Base-by-base conservation (phyloP, 2,888 invertebrate species). In the Drosophila tripunctata region DNA sequence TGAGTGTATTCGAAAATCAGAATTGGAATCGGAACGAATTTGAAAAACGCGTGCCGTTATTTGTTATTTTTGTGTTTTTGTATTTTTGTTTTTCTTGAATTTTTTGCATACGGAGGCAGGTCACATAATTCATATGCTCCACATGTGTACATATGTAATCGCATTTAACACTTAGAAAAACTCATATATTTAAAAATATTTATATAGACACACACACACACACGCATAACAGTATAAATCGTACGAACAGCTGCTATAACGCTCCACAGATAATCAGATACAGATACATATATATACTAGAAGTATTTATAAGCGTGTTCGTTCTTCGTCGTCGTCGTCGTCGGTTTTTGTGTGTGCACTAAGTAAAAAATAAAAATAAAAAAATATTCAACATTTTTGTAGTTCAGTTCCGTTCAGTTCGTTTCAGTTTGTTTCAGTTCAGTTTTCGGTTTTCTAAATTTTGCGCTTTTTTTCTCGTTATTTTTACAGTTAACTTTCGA, bases 251-350 rank as follows among this genome's bases (percentile, higher is more conserved):
- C 72, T 70, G 73, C 73, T 73, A 66, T 66, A 74, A 44, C 41
- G 75, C 71, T 82, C 82, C 82, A 85, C 75, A 81, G 77, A 81
- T 77, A 81, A 81, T 85, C 85, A 85, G 79, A 81, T 81, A 85
- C 81, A 82, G 72, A 84, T 80, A 76, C 41, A 72, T 75, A 72
- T 68, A 67, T 73, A 67, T 67, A 70, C 71, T 75, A 81, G 81
- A 84, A 84, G 76, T 82, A 84, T 85, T 82, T 81, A 79, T 85
- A 82, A 69, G 78, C 68, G 57, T 52, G 61, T 69, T 57, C 60
- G 60, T 38, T 52, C 47, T 55, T 51, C 66, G 61, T 48, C 38
- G 3, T 24, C 7, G 24, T 24, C 24, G 24, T 2, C 24, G 24
- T 24, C 24, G 24, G 24, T 8, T 8, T 7, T n/a, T 57, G 44